Evolutionary conservation across 2,797 vertebrate genomes (phyloP).

Genomic region (Agapornis canus): DNA sequence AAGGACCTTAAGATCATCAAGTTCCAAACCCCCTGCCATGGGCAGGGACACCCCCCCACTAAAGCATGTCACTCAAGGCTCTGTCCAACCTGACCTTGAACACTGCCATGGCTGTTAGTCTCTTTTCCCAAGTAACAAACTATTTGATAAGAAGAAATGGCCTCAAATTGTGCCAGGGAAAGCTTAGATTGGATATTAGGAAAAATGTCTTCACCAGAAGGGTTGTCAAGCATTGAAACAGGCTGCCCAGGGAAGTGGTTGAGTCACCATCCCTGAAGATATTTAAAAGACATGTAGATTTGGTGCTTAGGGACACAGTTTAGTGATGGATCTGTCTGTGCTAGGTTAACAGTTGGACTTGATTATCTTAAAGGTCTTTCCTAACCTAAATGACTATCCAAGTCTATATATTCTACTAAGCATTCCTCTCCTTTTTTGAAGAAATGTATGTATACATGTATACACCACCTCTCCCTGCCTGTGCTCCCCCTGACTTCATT

Average conservation of each 20-base stretch:
- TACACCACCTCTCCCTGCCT: background rate
- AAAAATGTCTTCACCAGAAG: background rate
- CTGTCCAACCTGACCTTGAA: background rate
- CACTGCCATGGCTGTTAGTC: background rate
- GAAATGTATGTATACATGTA: background rate
- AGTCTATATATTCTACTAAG: background rate
- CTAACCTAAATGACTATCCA: background rate
- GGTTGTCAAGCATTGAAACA: background rate
- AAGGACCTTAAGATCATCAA: background rate
- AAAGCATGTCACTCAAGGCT: background rate
- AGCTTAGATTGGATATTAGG: background rate
- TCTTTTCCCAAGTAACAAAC: background rate
- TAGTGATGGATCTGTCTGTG: background rate
- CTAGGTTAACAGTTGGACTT: background rate
- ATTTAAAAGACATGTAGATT: background rate
- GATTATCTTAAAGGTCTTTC: background rate
- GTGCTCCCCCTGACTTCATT: background rate
- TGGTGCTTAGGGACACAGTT: background rate
- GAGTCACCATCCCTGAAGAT: background rate
- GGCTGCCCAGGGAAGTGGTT: background rate
- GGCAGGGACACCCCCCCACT: background rate
- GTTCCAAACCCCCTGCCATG: background rate
- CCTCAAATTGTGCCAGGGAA: background rate
- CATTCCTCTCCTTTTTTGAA: background rate
- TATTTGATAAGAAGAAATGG: background rate